These are phyloP conservation scores for Anarsia innoxiella DNA, from an alignment of 2,888 invertebrate genomes.

Conservation along the genomic window DNA sequence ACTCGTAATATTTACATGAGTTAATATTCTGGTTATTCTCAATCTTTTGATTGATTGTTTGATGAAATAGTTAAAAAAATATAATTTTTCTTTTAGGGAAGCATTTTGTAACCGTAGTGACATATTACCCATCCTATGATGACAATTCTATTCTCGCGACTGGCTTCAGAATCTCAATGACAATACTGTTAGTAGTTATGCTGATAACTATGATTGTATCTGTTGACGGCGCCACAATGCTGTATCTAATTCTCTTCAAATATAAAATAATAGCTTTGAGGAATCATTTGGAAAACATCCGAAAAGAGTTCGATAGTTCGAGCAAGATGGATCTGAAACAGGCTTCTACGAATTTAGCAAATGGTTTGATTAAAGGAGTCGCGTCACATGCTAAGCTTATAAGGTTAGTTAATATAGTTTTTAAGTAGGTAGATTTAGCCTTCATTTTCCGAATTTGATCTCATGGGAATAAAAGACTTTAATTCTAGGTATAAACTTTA, in stretches of 20 bases:
- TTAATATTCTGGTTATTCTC: too few relatives aligned
- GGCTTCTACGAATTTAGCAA: conserved; percentile 37
- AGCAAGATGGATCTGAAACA: conserved; percentile 22
- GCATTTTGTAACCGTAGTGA: conserved; percentile 55
- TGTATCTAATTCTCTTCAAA: conserved; percentile 52
- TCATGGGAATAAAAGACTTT: too few relatives aligned
- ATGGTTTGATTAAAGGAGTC: conserved; percentile 50
- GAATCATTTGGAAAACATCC: conserved; percentile 47
- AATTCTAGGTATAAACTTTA: too few relatives aligned
- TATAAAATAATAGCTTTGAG: conserved; percentile 59
- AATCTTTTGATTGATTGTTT: too few relatives aligned
- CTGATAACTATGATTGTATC: conserved; percentile 52
- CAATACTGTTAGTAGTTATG: conserved; percentile 38
- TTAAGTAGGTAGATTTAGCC: too few relatives aligned
- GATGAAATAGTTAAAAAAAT: too few relatives aligned
- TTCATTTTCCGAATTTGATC: too few relatives aligned
- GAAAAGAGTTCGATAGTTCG: conserved; percentile 34
- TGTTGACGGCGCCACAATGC: conserved; percentile 46
- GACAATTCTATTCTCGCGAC: conserved; percentile 40
- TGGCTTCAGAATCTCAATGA: conserved; percentile 34
- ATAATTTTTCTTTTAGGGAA: conserved; percentile 35
- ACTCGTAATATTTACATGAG: too few relatives aligned
- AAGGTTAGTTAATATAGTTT: conserved; percentile 43
- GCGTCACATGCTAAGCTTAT: conserved; percentile 53
- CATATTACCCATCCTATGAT: conserved; percentile 49